phyloP scores from a whole-genome alignment of 1,140 invertebrate genomes.

The Agrilus planipennis region DNA sequence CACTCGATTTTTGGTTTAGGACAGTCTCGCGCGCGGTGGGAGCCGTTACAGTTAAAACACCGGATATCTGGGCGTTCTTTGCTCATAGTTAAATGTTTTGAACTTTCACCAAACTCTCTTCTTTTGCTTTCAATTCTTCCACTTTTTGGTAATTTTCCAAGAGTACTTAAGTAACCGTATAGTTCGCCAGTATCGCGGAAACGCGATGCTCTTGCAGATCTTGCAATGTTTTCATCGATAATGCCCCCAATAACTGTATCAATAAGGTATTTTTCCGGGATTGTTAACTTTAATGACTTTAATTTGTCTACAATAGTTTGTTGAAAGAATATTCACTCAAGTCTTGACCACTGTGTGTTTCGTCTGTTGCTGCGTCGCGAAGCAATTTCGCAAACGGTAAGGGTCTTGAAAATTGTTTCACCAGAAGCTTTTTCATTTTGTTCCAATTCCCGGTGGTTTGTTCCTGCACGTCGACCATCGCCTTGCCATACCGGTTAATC shows the following conservation, averaged over 20 bases:
- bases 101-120: not conserved
- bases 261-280: not conserved
- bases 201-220: conserved; percentile 1
- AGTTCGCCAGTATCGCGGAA: not conserved
- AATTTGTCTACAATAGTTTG: conserved; percentile 5
- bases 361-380: conserved; percentile 1
- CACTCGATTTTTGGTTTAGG: not conserved
- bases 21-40: not conserved
- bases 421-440: not conserved
- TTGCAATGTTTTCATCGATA: conserved; percentile 4
- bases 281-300: conserved; percentile 1
- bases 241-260: conserved; percentile 1
- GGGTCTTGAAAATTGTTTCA: not conserved
- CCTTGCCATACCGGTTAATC: not conserved
- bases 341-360: conserved; percentile 3
- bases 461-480: not conserved
- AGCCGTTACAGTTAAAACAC: not conserved
- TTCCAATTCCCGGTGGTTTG: not conserved
- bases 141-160: not conserved
- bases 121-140: too few species aligned
- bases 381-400: conserved; percentile 3
- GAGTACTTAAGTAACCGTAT: not conserved
- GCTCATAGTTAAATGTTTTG: not conserved
- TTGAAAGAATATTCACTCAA: conserved; percentile 6
- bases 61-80: not conserved